A percentile compares a stretch with the other conserved stretches of the same genome.
Evolutionary conservation across 1,140 invertebrate species (phyloP).

Genomic region (Nixonia krombeini): DNA sequence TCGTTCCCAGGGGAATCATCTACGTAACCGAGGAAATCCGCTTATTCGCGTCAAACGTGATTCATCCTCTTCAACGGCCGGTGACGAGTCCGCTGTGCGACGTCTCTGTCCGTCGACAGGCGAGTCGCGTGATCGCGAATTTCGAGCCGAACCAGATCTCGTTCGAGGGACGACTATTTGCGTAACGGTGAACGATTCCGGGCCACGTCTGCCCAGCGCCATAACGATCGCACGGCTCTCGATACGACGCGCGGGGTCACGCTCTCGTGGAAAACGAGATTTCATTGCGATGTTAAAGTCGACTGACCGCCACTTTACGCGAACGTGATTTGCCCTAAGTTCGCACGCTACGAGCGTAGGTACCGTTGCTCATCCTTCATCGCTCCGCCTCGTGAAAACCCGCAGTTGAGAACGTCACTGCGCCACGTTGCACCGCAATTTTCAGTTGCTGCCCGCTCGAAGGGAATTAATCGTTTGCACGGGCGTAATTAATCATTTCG

Average conservation of each 20-base stretch:
- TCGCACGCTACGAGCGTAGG: constrained; percentile 47
- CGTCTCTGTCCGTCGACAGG: too few species aligned
- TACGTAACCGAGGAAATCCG: constrained; percentile 33
- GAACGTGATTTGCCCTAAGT: constrained; percentile 43
- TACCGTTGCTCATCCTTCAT: constrained; percentile 44
- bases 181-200: too few species aligned
- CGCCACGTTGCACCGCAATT: constrained; percentile 14
- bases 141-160: too few species aligned
- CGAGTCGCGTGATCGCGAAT: too few species aligned
- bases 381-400: constrained; percentile 33
- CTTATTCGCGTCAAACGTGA: neutral
- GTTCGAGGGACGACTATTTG: too few species aligned
- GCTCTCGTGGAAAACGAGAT: constrained; percentile 51
- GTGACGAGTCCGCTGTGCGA: too few species aligned
- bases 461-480: too few species aligned
- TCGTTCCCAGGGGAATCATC: constrained; percentile 44
- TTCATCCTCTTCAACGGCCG: constrained; percentile 1
- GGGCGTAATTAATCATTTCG: too few species aligned
- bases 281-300: constrained; percentile 52
- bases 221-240: constrained; percentile 25
- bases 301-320: constrained; percentile 44
- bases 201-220: too few species aligned
- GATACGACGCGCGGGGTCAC: constrained; percentile 23
- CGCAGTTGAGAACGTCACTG: constrained; percentile 7
- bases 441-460: neutral